Percentiles rank a stretch among this genome's conserved stretches.
Evolutionary conservation across 2,797 vertebrate genomes (phyloP).

Genomic region (Phoeniculus purpureus): DNA sequence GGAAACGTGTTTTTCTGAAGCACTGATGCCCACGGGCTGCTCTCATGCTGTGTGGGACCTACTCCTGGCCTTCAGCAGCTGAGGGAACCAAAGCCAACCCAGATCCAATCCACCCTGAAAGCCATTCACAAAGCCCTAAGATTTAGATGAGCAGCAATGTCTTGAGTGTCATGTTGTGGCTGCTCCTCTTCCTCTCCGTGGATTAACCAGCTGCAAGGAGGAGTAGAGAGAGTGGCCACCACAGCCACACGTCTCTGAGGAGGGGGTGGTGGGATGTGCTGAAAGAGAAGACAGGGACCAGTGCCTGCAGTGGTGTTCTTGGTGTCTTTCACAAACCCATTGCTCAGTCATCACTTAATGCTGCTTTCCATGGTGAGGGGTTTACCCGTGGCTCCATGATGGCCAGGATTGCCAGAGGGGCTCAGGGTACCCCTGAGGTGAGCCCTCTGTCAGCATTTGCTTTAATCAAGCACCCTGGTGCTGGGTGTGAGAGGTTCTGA

Average conservation of each 20-base stretch:
- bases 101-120: not conserved
- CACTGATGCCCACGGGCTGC: fast-evolving
- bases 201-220: not conserved
- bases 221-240: not conserved
- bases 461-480: not conserved
- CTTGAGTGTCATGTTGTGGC: not conserved
- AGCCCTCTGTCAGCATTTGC: not conserved
- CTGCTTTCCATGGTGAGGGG: fast-evolving
- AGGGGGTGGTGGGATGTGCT: not conserved
- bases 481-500: not conserved
- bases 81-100: not conserved
- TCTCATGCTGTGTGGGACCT: not conserved
- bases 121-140: not conserved
- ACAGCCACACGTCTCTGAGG: fast-evolving
- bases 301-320: not conserved
- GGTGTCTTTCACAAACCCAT: not conserved
- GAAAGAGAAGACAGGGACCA: not conserved
- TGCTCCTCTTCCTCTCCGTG: not conserved
- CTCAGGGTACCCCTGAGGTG: not conserved
- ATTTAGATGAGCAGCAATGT: not conserved
- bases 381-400: not conserved
- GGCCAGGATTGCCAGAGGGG: not conserved
- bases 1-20: not conserved
- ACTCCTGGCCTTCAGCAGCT: not conserved
- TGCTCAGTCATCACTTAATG: not conserved